Evolutionary conservation across 2,888 invertebrate genomes (phyloP).

Genomic region (Micoletzkya japonica): DNA sequence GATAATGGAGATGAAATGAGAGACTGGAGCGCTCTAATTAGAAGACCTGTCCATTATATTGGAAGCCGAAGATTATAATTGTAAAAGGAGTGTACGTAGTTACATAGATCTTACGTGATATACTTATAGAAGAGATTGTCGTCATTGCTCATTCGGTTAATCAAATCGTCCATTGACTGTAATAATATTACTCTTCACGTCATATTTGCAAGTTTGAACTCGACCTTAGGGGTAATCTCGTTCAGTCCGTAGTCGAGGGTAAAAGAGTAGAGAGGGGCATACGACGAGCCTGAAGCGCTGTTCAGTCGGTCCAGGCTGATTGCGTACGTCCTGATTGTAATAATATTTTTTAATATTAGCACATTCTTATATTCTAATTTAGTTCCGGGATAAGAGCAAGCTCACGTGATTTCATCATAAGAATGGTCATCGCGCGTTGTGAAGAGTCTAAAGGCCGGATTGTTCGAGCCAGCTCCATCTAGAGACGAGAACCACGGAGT

Average conservation of each 20-base stretch:
- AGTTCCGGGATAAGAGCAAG: neutral
- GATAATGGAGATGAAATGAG: too few relatives aligned
- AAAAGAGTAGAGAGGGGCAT: conserved; percentile 36
- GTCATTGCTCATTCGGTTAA: conserved; percentile 41
- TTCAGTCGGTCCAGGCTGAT: conserved; percentile 52
- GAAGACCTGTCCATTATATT: too few relatives aligned
- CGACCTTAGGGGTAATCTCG: neutral
- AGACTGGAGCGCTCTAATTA: too few relatives aligned
- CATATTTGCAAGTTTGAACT: neutral
- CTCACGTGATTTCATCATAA: conserved; percentile 45
- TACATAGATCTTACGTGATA: conserved; percentile 30
- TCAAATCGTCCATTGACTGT: conserved; percentile 39
- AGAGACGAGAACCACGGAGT: conserved; percentile 78
- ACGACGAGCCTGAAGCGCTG: conserved; percentile 36
- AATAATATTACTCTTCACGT: neutral
- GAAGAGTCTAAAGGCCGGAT: conserved; percentile 57
- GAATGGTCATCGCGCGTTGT: conserved; percentile 38
- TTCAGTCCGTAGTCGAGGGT: conserved; percentile 20
- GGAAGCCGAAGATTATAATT: too few relatives aligned
- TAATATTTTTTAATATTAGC: neutral
- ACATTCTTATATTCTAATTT: neutral
- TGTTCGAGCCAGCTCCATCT: conserved; percentile 63
- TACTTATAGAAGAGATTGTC: conserved; percentile 40
- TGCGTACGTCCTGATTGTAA: conserved; percentile 50
- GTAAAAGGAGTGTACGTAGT: too few relatives aligned